A percentile compares a stretch with the other conserved stretches of the same genome.
These are phyloP conservation scores for Palythoa caribaeorum DNA, from an alignment of 92 coral and sea anemone genomes.

Conservation along the genomic window DNA sequence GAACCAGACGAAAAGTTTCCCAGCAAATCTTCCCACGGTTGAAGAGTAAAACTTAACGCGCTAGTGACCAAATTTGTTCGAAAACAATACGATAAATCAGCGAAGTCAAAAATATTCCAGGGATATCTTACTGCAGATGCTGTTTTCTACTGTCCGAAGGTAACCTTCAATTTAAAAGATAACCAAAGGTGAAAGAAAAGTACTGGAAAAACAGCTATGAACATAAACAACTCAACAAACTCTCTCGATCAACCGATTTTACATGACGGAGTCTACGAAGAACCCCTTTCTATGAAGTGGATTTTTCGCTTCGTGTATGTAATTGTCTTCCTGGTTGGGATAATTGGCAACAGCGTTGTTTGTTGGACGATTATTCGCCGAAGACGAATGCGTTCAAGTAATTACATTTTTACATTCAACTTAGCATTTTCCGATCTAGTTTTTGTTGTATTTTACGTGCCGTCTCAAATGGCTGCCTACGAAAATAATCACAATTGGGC, in stretches of 20 bases:
- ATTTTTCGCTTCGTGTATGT: slow-evolving; percentile 85
- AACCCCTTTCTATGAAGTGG: slow-evolving; percentile 86
- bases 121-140: slow-evolving; percentile 1
- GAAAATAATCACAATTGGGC: slow-evolving; percentile 97
- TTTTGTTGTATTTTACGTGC: slow-evolving; percentile 85
- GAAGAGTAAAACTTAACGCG: not conserved
- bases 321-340: slow-evolving; percentile 83
- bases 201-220: not conserved
- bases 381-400: slow-evolving; percentile 88
- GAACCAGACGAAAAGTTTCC: not conserved
- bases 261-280: slow-evolving; percentile 48
- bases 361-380: slow-evolving; percentile 91
- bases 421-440: slow-evolving; percentile 91
- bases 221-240: not conserved
- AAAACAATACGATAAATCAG: not conserved
- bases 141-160: not conserved
- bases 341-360: slow-evolving; percentile 87
- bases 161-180: not conserved
- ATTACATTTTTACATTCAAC: slow-evolving; percentile 91
- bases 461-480: slow-evolving; percentile 97
- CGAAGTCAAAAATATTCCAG: not conserved
- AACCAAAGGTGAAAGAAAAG: not conserved
- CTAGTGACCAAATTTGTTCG: not conserved
- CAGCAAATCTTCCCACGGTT: not conserved
- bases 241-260: not conserved